Evolutionary conservation across 23 tunicate species (phyloP).

Genomic region (Ascidia mentula): DNA sequence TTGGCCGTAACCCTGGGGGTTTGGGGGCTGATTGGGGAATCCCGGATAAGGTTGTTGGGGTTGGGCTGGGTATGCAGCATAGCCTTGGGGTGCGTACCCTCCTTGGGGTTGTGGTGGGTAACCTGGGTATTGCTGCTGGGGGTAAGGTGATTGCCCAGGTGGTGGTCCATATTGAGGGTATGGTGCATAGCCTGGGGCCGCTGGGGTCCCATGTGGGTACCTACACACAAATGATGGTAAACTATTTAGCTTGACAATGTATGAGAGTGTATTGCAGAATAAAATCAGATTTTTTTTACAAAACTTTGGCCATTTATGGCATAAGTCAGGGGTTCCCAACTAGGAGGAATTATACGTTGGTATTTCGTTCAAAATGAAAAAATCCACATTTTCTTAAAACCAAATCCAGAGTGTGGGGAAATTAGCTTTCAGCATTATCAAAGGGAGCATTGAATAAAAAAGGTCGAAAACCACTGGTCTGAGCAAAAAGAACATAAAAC

Average conservation of each 20-base stretch:
- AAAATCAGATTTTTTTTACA: neutral
- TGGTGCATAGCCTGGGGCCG: slow-evolving; percentile 29
- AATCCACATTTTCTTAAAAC: no score
- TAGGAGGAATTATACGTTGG: no score
- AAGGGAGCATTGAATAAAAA: no score
- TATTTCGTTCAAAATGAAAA: no score
- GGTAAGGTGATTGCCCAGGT: slow-evolving; percentile 61
- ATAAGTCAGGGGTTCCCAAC: neutral
- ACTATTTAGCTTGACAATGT: neutral
- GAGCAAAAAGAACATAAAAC: neutral
- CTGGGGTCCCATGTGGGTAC: slow-evolving; percentile 37
- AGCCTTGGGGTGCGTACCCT: slow-evolving; percentile 50
- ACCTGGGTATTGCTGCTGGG: slow-evolving; percentile 59
- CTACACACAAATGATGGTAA: slow-evolving; percentile 13
- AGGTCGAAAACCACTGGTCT: neutral
- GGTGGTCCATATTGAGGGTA: slow-evolving; percentile 43
- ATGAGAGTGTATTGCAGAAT: neutral
- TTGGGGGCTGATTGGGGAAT: slow-evolving; percentile 54
- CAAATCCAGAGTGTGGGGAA: no score
- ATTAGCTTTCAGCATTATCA: no score
- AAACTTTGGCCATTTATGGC: neutral
- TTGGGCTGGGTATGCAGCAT: slow-evolving; percentile 64
- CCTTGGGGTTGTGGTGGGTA: slow-evolving; percentile 57
- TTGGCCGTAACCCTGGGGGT: slow-evolving; percentile 40
- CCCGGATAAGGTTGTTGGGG: slow-evolving; percentile 43